Evolutionary conservation across 2,888 invertebrate species (phyloP).

Genomic region (Morinoia aosen): DNA sequence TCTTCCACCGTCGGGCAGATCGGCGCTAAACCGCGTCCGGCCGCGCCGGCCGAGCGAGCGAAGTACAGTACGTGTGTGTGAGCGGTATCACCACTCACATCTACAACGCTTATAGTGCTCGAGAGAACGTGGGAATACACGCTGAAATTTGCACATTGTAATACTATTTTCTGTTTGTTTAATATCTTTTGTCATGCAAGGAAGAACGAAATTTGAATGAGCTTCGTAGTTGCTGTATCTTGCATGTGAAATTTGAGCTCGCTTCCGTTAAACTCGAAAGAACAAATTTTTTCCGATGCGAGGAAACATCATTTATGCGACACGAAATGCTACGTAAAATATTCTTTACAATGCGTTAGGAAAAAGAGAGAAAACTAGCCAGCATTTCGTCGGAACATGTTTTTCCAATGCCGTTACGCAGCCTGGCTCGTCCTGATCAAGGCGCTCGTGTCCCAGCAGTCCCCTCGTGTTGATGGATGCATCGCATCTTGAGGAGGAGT

Average conservation of each 20-base stretch:
- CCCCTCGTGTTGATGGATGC: background rate
- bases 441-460: background rate
- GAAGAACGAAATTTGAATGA: background rate
- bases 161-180: background rate
- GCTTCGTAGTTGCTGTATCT: background rate
- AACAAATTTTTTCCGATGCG: background rate
- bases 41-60: background rate
- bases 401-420: background rate
- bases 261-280: background rate
- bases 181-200: background rate
- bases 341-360: background rate
- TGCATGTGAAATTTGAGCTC: background rate
- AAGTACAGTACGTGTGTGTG: background rate
- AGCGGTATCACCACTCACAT: background rate
- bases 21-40: conserved; percentile 20
- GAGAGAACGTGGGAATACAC: background rate
- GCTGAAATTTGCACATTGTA: background rate
- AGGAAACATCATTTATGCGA: background rate
- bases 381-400: background rate
- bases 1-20: conserved; percentile 1
- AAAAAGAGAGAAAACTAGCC: background rate
- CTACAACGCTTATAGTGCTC: background rate
- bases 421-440: background rate
- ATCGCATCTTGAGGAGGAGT: background rate
- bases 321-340: background rate